Percentiles rank a stretch among this genome's conserved stretches.
Conservation (phyloP, 2,888 invertebrate genomes). For the Habroteleia sp. region DNA sequence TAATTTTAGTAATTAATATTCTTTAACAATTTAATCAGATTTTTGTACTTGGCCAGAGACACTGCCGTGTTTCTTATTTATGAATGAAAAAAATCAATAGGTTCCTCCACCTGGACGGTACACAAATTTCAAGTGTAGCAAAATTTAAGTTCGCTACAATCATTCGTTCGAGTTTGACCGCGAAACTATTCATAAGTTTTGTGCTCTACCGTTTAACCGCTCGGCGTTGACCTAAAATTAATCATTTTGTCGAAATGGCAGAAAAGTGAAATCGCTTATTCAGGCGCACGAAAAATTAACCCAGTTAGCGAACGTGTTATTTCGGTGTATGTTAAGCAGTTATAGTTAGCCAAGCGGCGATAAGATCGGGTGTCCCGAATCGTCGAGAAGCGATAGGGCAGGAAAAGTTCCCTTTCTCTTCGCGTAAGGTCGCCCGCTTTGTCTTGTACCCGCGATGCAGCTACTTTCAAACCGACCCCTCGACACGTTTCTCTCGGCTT, state of each 20-base stretch:
- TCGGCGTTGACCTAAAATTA: neutral
- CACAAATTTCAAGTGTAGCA: too few relatives aligned
- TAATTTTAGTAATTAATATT: too few relatives aligned
- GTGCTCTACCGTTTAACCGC: too few relatives aligned
- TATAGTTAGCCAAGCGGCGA: slow-evolving; percentile 14
- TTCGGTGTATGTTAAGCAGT: slow-evolving; percentile 3
- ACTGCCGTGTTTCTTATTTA: too few relatives aligned
- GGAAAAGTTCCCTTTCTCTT: slow-evolving; percentile 30
- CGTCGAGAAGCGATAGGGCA: slow-evolving; percentile 34
- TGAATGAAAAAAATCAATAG: too few relatives aligned
- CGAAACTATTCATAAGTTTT: too few relatives aligned
- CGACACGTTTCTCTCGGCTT: slow-evolving; percentile 48
- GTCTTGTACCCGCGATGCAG: slow-evolving; percentile 54
- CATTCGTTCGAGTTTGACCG: too few relatives aligned
- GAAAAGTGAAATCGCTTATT: slow-evolving; percentile 5
- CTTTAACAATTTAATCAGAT: too few relatives aligned
- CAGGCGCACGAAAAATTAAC: slow-evolving; percentile 37
- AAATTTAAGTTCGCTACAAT: too few relatives aligned
- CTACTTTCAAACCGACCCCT: slow-evolving; percentile 50
- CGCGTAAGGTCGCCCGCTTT: slow-evolving; percentile 42
- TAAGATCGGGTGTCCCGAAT: slow-evolving; percentile 38
- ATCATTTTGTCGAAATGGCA: neutral
- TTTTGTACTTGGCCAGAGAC: too few relatives aligned
- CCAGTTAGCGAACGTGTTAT: slow-evolving; percentile 14
- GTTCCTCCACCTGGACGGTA: too few relatives aligned